These are phyloP conservation scores for Pogoniulus pusillus DNA, from an alignment of 2,797 vertebrate genomes.

Conservation along the genomic window DNA sequence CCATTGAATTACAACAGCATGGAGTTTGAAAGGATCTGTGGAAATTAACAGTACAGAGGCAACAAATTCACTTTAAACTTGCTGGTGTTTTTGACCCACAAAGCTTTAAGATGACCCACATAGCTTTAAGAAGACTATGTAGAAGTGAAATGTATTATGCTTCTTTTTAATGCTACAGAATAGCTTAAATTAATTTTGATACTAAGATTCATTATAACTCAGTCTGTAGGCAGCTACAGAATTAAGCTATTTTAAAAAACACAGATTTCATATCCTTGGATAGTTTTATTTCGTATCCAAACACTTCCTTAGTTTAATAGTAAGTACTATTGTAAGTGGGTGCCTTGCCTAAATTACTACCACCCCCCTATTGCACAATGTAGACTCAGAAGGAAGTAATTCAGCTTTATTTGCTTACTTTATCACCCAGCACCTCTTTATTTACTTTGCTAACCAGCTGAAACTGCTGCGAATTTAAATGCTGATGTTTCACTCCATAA, in stretches of 20 bases:
- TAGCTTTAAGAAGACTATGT: background rate
- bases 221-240: background rate
- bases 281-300: background rate
- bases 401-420: background rate
- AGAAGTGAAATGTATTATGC: background rate
- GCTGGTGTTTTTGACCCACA: background rate
- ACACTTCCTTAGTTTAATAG: background rate
- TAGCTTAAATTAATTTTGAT: background rate
- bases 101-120: background rate
- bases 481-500: background rate
- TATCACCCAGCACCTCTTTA: background rate
- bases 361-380: background rate
- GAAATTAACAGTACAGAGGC: background rate
- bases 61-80: background rate
- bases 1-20: background rate
- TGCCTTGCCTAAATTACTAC: background rate
- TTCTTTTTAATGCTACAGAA: background rate
- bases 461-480: conserved; percentile 1
- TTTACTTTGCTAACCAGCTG: background rate
- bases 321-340: background rate
- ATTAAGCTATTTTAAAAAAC: background rate
- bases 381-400: background rate
- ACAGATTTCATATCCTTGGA: background rate
- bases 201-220: background rate
- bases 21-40: background rate